Evolutionary conservation across 2,888 invertebrate species (phyloP).

Genomic region (Catocala sponsa): DNA sequence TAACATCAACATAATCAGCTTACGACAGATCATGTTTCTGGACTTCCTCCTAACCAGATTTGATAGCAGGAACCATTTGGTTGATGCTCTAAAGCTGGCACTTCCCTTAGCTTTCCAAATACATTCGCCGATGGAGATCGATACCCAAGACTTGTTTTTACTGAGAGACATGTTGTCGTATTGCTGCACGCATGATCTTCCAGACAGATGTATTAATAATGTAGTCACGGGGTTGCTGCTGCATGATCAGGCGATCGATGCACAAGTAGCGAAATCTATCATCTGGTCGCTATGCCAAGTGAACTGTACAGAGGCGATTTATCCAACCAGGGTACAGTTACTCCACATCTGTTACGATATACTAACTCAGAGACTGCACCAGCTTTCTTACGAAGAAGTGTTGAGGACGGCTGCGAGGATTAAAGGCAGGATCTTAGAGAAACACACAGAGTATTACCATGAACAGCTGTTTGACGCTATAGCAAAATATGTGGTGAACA

Average conservation of each 20-base stretch:
- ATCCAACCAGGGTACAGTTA: constrained; percentile 79
- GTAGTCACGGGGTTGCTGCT: constrained; percentile 84
- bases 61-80: constrained; percentile 84
- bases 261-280: constrained; percentile 83
- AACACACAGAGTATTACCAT: constrained; percentile 88
- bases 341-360: constrained; percentile 85
- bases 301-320: constrained; percentile 71
- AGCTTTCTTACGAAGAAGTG: constrained; percentile 81
- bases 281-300: constrained; percentile 87
- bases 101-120: constrained; percentile 91
- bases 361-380: constrained; percentile 76
- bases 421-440: constrained; percentile 75
- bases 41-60: constrained; percentile 87
- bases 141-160: constrained; percentile 82
- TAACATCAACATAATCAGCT: constrained; percentile 88
- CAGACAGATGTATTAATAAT: constrained; percentile 83
- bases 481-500: constrained; percentile 82
- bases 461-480: constrained; percentile 88
- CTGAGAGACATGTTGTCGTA: constrained; percentile 87
- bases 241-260: constrained; percentile 75
- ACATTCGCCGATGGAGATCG: constrained; percentile 87
- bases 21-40: constrained; percentile 89
- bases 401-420: constrained; percentile 83
- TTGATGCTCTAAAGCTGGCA: constrained; percentile 90
- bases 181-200: constrained; percentile 80